phyloP scores from a whole-genome alignment of 2,888 invertebrate genomes.

The Syrista parreyssii region DNA sequence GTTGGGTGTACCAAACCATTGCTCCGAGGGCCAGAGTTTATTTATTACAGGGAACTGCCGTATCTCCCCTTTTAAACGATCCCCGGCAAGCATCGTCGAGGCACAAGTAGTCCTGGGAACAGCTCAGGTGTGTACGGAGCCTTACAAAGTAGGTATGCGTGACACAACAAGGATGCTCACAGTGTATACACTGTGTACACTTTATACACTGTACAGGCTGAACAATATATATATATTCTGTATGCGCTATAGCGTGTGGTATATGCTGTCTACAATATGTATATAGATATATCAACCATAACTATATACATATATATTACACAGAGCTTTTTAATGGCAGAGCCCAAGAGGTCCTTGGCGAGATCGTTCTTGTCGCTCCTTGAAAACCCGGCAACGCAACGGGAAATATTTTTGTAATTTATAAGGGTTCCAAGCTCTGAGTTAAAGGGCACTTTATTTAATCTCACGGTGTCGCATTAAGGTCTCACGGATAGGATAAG shows the following conservation, averaged over 20 bases:
- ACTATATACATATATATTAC: not conserved
- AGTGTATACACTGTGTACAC: no score
- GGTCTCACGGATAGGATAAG: conserved; percentile 20
- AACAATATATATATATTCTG: not conserved
- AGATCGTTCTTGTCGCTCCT: no score
- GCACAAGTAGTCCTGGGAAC: not conserved
- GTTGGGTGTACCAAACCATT: no score
- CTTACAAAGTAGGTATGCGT: no score
- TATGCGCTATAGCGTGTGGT: not conserved
- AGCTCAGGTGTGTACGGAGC: not conserved
- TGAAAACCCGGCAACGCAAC: conserved; percentile 8
- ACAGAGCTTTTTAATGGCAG: not conserved
- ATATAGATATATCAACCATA: not conserved
- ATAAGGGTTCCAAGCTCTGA: conserved; percentile 17
- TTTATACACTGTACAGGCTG: no score
- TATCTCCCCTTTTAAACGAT: conserved; percentile 4
- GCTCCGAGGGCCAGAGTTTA: not conserved
- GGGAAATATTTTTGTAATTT: conserved; percentile 24
- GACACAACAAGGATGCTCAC: no score
- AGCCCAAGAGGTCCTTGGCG: not conserved
- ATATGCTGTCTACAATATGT: not conserved
- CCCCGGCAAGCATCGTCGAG: not conserved
- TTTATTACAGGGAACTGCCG: conserved; percentile 4
- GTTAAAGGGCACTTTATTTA: conserved; percentile 31
- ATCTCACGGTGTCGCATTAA: conserved; percentile 24